phyloP scores from a whole-genome alignment of 2,888 invertebrate genomes.

The Lasioglossum pauxillum region DNA sequence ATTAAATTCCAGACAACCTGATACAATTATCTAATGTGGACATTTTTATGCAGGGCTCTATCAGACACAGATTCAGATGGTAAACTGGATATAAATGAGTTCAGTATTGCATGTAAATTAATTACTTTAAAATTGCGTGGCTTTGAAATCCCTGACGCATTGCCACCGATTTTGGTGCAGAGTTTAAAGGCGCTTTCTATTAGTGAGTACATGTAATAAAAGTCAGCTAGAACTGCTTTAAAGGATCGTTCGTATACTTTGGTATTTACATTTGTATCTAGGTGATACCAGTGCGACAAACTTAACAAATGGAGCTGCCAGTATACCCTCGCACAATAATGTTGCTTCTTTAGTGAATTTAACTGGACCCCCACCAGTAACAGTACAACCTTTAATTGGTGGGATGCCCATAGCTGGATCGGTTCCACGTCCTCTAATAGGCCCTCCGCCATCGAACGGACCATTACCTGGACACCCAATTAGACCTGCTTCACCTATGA shows the following conservation, averaged over 20 bases:
- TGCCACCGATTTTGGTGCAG: slow-evolving; percentile 91
- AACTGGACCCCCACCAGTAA: slow-evolving; percentile 55
- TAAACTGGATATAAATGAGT: slow-evolving; percentile 97
- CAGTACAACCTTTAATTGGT: slow-evolving; percentile 65
- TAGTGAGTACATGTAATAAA: slow-evolving; percentile 80
- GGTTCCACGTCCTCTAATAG: slow-evolving; percentile 71
- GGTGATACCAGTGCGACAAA: slow-evolving; percentile 45
- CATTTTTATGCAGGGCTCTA: slow-evolving; percentile 87
- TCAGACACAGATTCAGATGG: slow-evolving; percentile 99
- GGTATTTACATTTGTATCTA: slow-evolving; percentile 21
- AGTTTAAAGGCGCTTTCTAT: slow-evolving; percentile 86
- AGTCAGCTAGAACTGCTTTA: background rate
- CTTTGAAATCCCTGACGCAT: slow-evolving; percentile 93
- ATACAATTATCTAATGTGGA: slow-evolving; percentile 7
- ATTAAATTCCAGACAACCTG: slow-evolving; percentile 4
- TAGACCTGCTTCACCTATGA: slow-evolving; percentile 77
- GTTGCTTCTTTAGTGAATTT: slow-evolving; percentile 70
- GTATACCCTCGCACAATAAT: slow-evolving; percentile 54
- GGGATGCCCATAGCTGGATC: slow-evolving; percentile 63
- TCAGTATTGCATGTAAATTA: slow-evolving; percentile 98
- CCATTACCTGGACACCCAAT: slow-evolving; percentile 69
- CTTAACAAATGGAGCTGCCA: slow-evolving; percentile 65
- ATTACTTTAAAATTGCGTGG: slow-evolving; percentile 97
- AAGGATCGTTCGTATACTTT: background rate
- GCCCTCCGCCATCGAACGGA: slow-evolving; percentile 68